Base-by-base conservation (phyloP, 2,113 vertebrate species). In the Tetrao urogallus region DNA sequence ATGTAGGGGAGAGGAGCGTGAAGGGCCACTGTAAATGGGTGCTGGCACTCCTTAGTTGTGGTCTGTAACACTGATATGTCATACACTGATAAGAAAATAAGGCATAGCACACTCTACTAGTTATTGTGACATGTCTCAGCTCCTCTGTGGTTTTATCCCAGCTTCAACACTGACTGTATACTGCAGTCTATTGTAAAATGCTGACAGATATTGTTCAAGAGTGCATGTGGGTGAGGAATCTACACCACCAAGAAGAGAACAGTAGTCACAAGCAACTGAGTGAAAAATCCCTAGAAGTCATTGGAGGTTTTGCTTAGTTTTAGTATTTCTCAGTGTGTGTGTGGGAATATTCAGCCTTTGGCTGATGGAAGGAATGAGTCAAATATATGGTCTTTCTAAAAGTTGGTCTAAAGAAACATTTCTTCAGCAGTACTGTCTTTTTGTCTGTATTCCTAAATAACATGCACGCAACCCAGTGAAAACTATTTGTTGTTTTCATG, bases 91-190 rank as follows among this genome's bases (percentile, higher is more conserved):
- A 6, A 16, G 28, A 4, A 71, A 57, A 74, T 40, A 8, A 34
- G 56, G 12, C 28, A 19, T 2, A 34, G 15, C 38, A 82, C 1
- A 1, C 16, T 21, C 1, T 27, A 19, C 19, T 60, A 9, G 30
- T 12, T 14, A 4, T 40, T 57, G 24, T 42, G 42, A 6, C 45
- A 10, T 30, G 25, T 58, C 20, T 69, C 17, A 32, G 5, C 10
- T 28, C 69, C 43, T 42, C 28, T 79, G 30, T 69, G 48, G 28
- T 17, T 80, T 70, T 42, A 48, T 9, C 73, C 32, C 71, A 58
- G n/a, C 30, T 25, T 21, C 16, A 40, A 3, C 2, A 0, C 5
- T 50, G 65, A 24, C 47, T 28, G 3, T 6, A 22, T 45, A 1
- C 27, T 24, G n/a, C 2, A 6, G 4, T 28, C 24, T 50, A 8